These are phyloP conservation scores for Morpho helenor DNA, from an alignment of 2,888 invertebrate species.

Conservation along the genomic window DNA sequence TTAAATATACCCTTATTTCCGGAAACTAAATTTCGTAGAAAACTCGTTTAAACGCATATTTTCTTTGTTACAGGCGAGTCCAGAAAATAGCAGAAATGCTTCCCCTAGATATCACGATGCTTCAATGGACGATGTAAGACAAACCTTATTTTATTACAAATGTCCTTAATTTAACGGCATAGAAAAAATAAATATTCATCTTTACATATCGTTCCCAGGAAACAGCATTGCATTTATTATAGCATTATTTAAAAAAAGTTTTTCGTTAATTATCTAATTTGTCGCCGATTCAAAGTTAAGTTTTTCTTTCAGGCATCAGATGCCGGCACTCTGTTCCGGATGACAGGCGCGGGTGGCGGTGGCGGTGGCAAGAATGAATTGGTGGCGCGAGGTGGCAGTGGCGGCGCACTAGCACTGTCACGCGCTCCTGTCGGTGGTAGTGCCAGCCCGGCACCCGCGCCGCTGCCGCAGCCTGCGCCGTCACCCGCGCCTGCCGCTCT, in stretches of 20 bases:
- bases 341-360: constrained; percentile 84
- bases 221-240: too few species aligned
- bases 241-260: too few species aligned
- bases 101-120: constrained; percentile 72
- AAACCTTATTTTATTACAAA: constrained; percentile 4
- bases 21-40: background rate
- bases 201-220: too few species aligned
- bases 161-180: too few species aligned
- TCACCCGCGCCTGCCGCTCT: constrained; percentile 85
- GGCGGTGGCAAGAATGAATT: constrained; percentile 82
- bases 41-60: constrained; percentile 6
- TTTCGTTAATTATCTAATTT: too few species aligned
- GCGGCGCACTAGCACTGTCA: constrained; percentile 79
- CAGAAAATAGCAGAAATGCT: constrained; percentile 73
- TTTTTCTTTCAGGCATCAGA: constrained; percentile 59
- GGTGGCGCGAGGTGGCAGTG: constrained; percentile 83
- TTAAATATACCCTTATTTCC: background rate
- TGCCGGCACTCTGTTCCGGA: constrained; percentile 67
- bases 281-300: background rate
- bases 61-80: constrained; percentile 70
- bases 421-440: constrained; percentile 81
- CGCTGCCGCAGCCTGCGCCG: constrained; percentile 83
- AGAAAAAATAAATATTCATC: too few species aligned
- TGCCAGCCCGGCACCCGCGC: constrained; percentile 81
- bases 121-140: constrained; percentile 74